Percentiles rank a stretch among this genome's conserved stretches.
Conservation (phyloP, 2,113 vertebrate genomes). For the Rhinichthys klamathensis region DNA sequence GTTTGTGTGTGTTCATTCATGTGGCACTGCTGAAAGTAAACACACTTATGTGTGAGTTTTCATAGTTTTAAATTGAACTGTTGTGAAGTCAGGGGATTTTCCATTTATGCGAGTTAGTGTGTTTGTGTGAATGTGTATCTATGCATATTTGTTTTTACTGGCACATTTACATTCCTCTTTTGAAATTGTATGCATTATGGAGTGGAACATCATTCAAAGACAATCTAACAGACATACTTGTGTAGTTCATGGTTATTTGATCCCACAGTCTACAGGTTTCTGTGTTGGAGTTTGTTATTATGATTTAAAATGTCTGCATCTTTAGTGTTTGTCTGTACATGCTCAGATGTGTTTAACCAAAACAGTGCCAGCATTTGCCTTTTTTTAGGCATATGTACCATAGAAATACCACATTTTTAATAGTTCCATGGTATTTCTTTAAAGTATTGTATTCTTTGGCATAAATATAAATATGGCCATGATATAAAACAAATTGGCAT, state of each 20-base stretch:
- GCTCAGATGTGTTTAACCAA: background rate
- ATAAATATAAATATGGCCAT: background rate
- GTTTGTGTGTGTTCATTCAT: conserved; percentile 29
- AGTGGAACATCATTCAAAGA: conserved; percentile 36
- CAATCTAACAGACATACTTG: background rate
- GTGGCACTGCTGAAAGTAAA: conserved; percentile 5
- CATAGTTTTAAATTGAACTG: background rate
- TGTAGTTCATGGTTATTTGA: conserved; percentile 27
- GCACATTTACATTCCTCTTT: conserved; percentile 30
- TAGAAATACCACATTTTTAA: background rate
- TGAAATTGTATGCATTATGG: conserved; percentile 29
- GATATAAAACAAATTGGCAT: background rate
- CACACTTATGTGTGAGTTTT: conserved; percentile 16
- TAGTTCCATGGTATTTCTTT: background rate
- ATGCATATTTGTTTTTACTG: conserved; percentile 22
- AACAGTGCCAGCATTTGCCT: background rate
- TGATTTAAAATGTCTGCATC: conserved; percentile 32
- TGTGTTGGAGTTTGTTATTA: conserved; percentile 30
- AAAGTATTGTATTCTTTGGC: background rate
- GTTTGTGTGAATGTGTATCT: background rate
- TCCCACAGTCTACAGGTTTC: conserved; percentile 24
- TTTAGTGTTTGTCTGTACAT: conserved; percentile 14
- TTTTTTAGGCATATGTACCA: background rate
- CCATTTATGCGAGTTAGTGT: background rate
- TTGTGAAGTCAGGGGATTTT: conserved; percentile 29